phyloP scores from a whole-genome alignment of 2,888 invertebrate species.

The Sicus ferrugineus region DNA sequence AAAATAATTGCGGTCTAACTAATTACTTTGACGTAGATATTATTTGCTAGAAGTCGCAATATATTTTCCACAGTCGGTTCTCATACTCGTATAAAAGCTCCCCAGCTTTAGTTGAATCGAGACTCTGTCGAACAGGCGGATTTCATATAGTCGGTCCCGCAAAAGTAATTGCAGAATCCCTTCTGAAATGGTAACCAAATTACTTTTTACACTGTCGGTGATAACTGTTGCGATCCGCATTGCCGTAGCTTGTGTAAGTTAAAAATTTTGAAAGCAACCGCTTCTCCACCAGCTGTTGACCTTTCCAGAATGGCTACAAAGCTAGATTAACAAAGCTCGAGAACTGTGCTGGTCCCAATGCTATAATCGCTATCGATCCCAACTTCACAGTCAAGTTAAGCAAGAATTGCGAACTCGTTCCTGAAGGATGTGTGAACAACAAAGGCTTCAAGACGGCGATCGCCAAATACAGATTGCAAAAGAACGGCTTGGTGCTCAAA shows the following conservation, averaged over 20 bases:
- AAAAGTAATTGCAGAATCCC: not conserved
- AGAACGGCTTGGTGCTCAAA: constrained; percentile 63
- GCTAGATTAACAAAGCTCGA: constrained; percentile 55
- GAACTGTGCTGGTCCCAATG: constrained; percentile 57
- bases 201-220: constrained; percentile 25
- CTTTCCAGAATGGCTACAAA: constrained; percentile 59
- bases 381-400: constrained; percentile 56
- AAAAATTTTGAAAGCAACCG: not conserved
- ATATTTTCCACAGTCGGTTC: not conserved
- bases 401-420: constrained; percentile 65
- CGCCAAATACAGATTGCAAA: constrained; percentile 60
- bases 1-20: constrained; percentile 48
- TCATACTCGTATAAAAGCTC: not conserved
- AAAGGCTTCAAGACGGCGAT: constrained; percentile 63
- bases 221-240: constrained; percentile 40
- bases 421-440: constrained; percentile 62
- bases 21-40: constrained; percentile 9
- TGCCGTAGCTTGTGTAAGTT: constrained; percentile 57
- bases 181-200: constrained; percentile 5
- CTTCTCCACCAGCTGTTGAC: not conserved
- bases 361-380: constrained; percentile 51
- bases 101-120: not conserved
- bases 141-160: not conserved
- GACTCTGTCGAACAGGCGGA: not conserved
- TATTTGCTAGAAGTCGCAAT: not conserved